Percentiles rank a stretch among this genome's conserved stretches.
phyloP scores from a whole-genome alignment of 2,888 invertebrate species.

The Plagodis pulveraria region DNA sequence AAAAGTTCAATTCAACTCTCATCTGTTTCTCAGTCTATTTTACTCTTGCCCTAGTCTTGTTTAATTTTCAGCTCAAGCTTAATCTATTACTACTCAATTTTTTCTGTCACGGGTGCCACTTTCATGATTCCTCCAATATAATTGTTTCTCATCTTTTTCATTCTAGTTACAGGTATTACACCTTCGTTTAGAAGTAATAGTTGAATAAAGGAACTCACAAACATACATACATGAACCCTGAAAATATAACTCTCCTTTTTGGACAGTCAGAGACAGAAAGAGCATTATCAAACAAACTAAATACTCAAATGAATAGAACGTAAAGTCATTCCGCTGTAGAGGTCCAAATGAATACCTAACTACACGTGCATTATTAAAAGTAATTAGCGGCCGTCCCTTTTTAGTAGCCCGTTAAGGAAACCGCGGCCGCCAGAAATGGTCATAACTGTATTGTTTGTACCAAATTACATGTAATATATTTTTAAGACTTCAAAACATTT shows the following conservation, averaged over 20 bases:
- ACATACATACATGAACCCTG: too few species aligned
- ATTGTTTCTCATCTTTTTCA: too few species aligned
- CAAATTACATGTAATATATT: conserved; percentile 22
- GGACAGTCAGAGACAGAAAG: too few species aligned
- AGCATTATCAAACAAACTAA: conserved; percentile 3
- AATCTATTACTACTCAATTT: too few species aligned
- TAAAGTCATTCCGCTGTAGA: conserved; percentile 44
- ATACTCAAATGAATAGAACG: conserved; percentile 31
- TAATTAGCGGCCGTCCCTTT: conserved; percentile 69
- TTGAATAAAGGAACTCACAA: too few species aligned
- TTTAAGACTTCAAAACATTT: conserved; percentile 11
- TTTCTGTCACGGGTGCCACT: too few species aligned
- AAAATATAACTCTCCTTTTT: too few species aligned
- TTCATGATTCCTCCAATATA: too few species aligned
- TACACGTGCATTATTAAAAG: conserved; percentile 65
- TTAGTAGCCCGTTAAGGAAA: conserved; percentile 57
- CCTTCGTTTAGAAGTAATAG: not conserved
- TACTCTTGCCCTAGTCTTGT: too few species aligned
- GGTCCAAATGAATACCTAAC: conserved; percentile 52
- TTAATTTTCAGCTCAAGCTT: too few species aligned
- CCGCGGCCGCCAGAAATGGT: conserved; percentile 53
- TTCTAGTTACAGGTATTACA: not conserved
- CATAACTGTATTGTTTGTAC: conserved; percentile 56
- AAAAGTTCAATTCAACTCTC: too few species aligned
- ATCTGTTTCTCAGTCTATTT: too few species aligned